These are phyloP conservation scores for Mesocentrotus franciscanus DNA, from an alignment of 53 echinoderm and acorn worm species.

Conservation along the genomic window DNA sequence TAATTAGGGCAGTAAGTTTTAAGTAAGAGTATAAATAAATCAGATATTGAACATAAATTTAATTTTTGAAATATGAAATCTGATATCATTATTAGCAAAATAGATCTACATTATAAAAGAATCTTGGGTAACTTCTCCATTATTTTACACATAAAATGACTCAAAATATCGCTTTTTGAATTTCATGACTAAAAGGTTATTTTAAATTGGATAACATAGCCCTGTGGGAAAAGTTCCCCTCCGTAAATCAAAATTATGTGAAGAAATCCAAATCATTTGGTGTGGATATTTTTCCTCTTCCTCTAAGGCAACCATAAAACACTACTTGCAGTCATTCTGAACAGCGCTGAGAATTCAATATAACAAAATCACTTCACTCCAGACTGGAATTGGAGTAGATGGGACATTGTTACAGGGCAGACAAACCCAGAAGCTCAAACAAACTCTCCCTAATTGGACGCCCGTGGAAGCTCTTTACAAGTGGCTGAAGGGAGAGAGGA, in stretches of 20 bases:
- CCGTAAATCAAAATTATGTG: neutral
- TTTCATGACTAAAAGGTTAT: neutral
- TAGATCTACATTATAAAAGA: neutral
- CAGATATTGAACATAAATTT: neutral
- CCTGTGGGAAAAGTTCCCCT: neutral
- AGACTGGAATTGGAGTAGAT: neutral
- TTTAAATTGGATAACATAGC: neutral
- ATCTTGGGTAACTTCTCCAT: neutral
- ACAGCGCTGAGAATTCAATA: neutral
- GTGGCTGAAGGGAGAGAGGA: neutral
- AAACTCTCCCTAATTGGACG: slow-evolving; percentile 19
- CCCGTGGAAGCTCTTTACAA: neutral
- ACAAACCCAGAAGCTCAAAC: slow-evolving; percentile 12
- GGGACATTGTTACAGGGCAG: neutral
- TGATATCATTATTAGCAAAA: neutral
- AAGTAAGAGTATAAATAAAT: neutral
- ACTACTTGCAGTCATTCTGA: neutral
- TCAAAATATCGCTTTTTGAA: neutral
- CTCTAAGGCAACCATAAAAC: neutral
- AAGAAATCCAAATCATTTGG: neutral
- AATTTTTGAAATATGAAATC: neutral
- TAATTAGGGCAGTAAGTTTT: neutral
- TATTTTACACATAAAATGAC: neutral
- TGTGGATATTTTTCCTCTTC: neutral
- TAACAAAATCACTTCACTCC: neutral